phyloP scores from a whole-genome alignment of 2,888 invertebrate genomes.

The Cantharis rufa region DNA sequence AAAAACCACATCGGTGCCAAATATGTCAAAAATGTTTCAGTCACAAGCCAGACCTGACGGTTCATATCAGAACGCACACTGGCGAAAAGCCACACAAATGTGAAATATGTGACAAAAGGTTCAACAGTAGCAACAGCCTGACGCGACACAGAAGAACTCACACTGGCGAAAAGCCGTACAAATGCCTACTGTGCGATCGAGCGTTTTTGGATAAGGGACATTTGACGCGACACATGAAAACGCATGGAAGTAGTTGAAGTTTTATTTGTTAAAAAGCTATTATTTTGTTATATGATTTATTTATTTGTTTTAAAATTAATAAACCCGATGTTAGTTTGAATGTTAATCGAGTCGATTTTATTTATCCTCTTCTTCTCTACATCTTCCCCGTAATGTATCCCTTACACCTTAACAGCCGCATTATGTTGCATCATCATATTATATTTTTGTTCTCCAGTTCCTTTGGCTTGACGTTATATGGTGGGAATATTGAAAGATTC shows the following conservation, averaged over 20 bases:
- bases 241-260: slow-evolving; percentile 4
- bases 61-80: slow-evolving; percentile 19
- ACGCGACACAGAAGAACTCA: slow-evolving; percentile 18
- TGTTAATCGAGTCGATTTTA: neutral
- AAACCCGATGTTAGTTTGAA: neutral
- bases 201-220: slow-evolving; percentile 21
- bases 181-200: slow-evolving; percentile 8
- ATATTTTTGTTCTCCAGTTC: too few species aligned
- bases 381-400: too few species aligned
- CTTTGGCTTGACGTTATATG: too few species aligned
- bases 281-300: neutral
- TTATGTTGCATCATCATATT: too few species aligned
- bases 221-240: slow-evolving; percentile 19
- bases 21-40: slow-evolving; percentile 16
- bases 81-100: slow-evolving; percentile 21
- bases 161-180: slow-evolving; percentile 19
- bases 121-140: slow-evolving; percentile 20
- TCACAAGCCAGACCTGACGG: slow-evolving; percentile 19
- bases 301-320: neutral
- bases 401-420: too few species aligned
- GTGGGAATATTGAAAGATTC: too few species aligned
- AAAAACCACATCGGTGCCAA: slow-evolving; percentile 17
- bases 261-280: neutral
- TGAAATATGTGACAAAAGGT: slow-evolving; percentile 9
- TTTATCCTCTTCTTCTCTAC: neutral